A percentile compares a stretch with the other conserved stretches of the same genome.
phyloP scores from a whole-genome alignment of 2,888 invertebrate genomes.

The Catocala fraxini region DNA sequence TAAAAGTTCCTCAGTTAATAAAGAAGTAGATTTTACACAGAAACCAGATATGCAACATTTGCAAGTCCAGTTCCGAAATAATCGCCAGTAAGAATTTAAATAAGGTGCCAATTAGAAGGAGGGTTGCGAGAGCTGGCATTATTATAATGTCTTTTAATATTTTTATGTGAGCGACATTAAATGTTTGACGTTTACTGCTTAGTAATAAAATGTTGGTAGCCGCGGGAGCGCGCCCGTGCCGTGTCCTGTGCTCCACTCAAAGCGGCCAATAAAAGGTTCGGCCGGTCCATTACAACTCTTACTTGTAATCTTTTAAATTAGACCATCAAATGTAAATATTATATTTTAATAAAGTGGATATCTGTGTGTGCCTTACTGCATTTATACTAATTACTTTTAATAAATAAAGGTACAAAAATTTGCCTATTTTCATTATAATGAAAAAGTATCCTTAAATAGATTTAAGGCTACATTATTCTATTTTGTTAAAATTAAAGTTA shows the following conservation, averaged over 20 bases:
- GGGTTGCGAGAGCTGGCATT: slow-evolving; percentile 63
- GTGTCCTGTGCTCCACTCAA: slow-evolving; percentile 26
- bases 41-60: slow-evolving; percentile 73
- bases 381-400: not conserved
- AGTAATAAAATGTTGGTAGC: slow-evolving; percentile 63
- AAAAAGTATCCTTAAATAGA: no score
- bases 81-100: slow-evolving; percentile 78
- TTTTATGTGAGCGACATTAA: slow-evolving; percentile 70
- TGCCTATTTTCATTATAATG: no score
- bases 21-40: slow-evolving; percentile 78
- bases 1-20: slow-evolving; percentile 79
- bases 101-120: slow-evolving; percentile 83
- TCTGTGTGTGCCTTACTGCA: slow-evolving; percentile 10
- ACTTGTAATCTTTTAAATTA: slow-evolving; percentile 40
- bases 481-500: no score
- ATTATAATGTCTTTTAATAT: slow-evolving; percentile 72
- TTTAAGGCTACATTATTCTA: no score
- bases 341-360: slow-evolving; percentile 23
- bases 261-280: slow-evolving; percentile 42
- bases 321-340: slow-evolving; percentile 14
- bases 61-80: slow-evolving; percentile 73
- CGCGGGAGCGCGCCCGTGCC: slow-evolving; percentile 32
- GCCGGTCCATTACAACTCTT: slow-evolving; percentile 33
- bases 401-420: no score
- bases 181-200: slow-evolving; percentile 68